Base-by-base conservation (phyloP, 2,888 invertebrate species). In the Ceramica pisi region DNA sequence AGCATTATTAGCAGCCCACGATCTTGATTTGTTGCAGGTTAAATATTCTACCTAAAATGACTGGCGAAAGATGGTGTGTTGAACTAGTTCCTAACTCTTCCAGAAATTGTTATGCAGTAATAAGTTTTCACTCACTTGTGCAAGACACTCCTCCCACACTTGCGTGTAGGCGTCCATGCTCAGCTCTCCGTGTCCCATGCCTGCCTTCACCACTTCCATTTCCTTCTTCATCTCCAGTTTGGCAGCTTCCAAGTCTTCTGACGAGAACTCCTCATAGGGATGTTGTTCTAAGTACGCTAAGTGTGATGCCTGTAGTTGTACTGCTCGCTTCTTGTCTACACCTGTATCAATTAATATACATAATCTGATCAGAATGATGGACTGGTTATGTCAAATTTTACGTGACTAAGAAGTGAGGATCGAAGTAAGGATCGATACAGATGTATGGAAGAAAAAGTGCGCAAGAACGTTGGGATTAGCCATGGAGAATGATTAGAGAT, bases 111-210 rank as follows among this genome's bases (percentile, higher is more conserved):
- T 5, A 50, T 3, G 50, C 23, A 12, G 23, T 23, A 23, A 12
- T 12, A 53, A 53, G 51, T 2, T 26, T 23, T 16, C 9, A 78
- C 69, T 82, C 60, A 98, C 98, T 96, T 99, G 99, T 0, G 98
- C 97, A 63, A 99, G 96, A 93, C 99, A 99, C 94, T 99, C 99
- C 90, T 99, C 98, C 99, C 99, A 99, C 55, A 99, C 99, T 95
- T 99, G 99, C 14, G 98, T 97, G 91, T 99, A 99, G 0, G 98
- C 98, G 83, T 99, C 99, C 60, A 98, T 94, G 1, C 99, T 98
- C 59, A 99, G 96, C 50, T 99, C 99, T 0, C 99, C 99, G 90
- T 99, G 99, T 0, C 97, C 98, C 99, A 99, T 99, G 56, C 99
- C 99, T 70, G 97, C 97, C 90, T 98, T 98, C 0, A 99, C 99